A percentile compares a stretch with the other conserved stretches of the same genome.
phyloP scores from a whole-genome alignment of 2,888 invertebrate species.

The Xestia rhomboidea region DNA sequence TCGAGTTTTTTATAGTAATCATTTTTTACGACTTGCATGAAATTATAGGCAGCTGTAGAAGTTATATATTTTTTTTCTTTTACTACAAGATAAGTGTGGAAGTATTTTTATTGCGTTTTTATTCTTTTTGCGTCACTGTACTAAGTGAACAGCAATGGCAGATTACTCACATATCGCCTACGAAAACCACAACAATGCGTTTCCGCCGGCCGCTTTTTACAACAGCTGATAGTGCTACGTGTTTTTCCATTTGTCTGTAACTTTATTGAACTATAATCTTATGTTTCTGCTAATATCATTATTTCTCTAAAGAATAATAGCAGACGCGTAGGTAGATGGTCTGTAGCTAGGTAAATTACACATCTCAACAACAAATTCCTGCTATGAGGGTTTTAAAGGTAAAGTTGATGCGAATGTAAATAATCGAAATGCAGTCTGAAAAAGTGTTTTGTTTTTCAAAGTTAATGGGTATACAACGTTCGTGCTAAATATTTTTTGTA shows the following conservation, averaged over 20 bases:
- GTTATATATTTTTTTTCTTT: slow-evolving; percentile 18
- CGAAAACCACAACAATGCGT: slow-evolving; percentile 50
- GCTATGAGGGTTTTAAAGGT: background rate
- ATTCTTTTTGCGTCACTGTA: slow-evolving; percentile 1
- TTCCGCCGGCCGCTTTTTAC: slow-evolving; percentile 17
- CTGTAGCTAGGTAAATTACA: background rate
- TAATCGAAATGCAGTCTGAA: background rate
- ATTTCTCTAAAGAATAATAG: background rate
- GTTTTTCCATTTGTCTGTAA: slow-evolving; percentile 3
- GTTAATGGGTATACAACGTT: background rate
- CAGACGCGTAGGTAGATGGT: background rate
- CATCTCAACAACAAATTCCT: background rate
- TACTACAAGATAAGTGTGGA: slow-evolving; percentile 11
- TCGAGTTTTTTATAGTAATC: slow-evolving; percentile 29
- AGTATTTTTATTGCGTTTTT: slow-evolving; percentile 25
- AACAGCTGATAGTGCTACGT: slow-evolving; percentile 15
- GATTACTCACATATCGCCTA: slow-evolving; percentile 23
- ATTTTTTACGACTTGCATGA: slow-evolving; percentile 41
- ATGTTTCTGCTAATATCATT: background rate
- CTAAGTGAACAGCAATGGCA: slow-evolving; percentile 5
- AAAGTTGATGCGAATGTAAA: background rate
- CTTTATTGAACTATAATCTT: background rate
- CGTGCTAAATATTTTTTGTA: background rate
- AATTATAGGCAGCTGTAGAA: slow-evolving; percentile 51
- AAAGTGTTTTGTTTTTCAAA: background rate